Base-by-base conservation (phyloP, 2,797 vertebrate species). In the Lateolabrax maculatus region DNA sequence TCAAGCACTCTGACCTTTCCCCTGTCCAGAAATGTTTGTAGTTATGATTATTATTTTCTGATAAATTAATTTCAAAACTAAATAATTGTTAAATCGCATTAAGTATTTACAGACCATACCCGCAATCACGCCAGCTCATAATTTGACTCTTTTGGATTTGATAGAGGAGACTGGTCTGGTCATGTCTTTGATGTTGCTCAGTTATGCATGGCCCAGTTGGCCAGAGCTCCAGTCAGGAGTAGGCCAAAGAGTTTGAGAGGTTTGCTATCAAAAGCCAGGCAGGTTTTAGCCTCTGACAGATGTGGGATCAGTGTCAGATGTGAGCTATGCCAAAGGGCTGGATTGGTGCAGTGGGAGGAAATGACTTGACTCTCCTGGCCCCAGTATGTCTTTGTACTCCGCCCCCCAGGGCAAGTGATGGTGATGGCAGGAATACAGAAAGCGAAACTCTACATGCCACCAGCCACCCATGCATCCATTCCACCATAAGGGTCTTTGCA, bases 361-460 rank as follows among this genome's bases (percentile, higher is more conserved):
- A 93, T 94, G 85, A 94, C 89, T 93, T 94, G 91, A 89, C 89
- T 90, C 84, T 77, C 37, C 79, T 87, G 81, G 88, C 66, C 83
- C 73, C 73, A 79, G 75, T 84, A 58, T 84, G 70, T 75, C 88
- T 94, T 91, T 95, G 87, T 94, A 89, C 80, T 79, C 49, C 10
- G 21, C 56, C 78, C 91, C 87, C 53, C 41, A 39, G 81, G 88
- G 89, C 65, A 85, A 80, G 52, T 39, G 71, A 87, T 89, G 84
- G 52, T 39, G 71, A 87, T 89, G 84, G 80, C 78, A 89, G 86
- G 79, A 88, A 91, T 89, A 74, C 76, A 66, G 89, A 90, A 84
- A 80, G 64, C 69, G 80, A 74, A 85, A 90, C 68, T 89, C 87
- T 56, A 66, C 80, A 87, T 79, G 84, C 80, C 86, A 86, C 84